Conservation (phyloP, 1,140 invertebrate species). For the Pseudoatta argentina region DNA sequence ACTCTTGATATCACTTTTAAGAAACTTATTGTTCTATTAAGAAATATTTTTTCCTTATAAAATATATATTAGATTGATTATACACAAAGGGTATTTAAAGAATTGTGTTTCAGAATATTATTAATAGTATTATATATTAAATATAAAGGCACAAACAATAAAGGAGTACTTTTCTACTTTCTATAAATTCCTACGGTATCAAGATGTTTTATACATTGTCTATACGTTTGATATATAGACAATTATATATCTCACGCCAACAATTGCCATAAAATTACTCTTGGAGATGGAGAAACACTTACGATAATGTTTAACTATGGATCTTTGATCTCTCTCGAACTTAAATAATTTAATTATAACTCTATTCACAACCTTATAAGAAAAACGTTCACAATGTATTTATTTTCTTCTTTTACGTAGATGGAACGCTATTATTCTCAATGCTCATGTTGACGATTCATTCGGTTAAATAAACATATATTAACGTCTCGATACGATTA, state of each 20-base stretch:
- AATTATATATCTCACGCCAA: slow-evolving; percentile 52
- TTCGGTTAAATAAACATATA: slow-evolving; percentile 56
- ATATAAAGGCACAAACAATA: slow-evolving; percentile 81
- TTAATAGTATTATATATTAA: slow-evolving; percentile 74
- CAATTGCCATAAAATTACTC: slow-evolving; percentile 55
- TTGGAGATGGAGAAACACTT: slow-evolving; percentile 61
- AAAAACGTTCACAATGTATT: slow-evolving; percentile 63
- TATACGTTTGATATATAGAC: slow-evolving; percentile 56
- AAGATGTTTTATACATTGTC: slow-evolving; percentile 50
- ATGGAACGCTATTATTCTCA: slow-evolving; percentile 58
- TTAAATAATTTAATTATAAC: slow-evolving; percentile 70
- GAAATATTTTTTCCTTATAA: neutral
- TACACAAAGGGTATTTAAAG: neutral
- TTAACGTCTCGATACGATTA: slow-evolving; percentile 54
- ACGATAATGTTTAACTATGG: slow-evolving; percentile 66
- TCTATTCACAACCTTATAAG: slow-evolving; percentile 75
- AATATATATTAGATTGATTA: neutral
- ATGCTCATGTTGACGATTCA: slow-evolving; percentile 33
- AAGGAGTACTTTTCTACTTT: slow-evolving; percentile 72
- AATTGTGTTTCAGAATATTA: slow-evolving; percentile 70
- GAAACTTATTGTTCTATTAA: no score
- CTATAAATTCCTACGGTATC: slow-evolving; percentile 64
- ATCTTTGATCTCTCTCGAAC: slow-evolving; percentile 70
- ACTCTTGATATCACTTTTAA: no score
- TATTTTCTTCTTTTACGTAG: slow-evolving; percentile 33